These are phyloP conservation scores for Monochamus saltuarius DNA, from an alignment of 1,140 invertebrate species.

Conservation along the genomic window DNA sequence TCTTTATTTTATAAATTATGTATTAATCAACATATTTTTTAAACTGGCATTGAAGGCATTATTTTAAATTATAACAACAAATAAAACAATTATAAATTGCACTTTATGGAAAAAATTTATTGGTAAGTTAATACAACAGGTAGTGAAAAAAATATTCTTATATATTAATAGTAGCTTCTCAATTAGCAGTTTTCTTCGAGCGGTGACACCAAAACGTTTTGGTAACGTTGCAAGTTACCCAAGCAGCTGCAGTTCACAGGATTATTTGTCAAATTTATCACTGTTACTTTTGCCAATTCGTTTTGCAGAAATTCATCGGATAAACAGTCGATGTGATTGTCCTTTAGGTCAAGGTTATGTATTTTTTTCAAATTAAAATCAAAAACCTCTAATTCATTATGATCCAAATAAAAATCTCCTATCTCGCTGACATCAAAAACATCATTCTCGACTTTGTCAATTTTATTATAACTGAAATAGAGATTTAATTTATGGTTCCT, in stretches of 20 bases:
- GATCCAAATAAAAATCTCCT: conserved; percentile 9
- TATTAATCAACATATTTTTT: too few species aligned
- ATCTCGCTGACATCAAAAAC: conserved; percentile 14
- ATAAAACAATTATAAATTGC: too few species aligned
- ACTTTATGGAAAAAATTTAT: too few species aligned
- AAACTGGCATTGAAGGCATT: too few species aligned
- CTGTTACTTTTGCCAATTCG: conserved; percentile 7
- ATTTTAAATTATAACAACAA: too few species aligned
- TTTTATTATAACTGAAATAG: conserved; percentile 18
- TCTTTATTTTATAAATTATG: too few species aligned
- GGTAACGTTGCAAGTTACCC: background rate
- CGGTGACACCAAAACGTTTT: conserved; percentile 8
- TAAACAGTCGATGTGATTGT: conserved; percentile 12
- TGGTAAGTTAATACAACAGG: too few species aligned
- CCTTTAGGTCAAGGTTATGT: conserved; percentile 1
- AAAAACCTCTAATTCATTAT: conserved; percentile 11
- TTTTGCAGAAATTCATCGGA: conserved; percentile 6
- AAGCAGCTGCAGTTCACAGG: conserved; percentile 13
- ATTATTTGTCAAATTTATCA: conserved; percentile 9
- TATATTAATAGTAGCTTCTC: too few species aligned
- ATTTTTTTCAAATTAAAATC: conserved; percentile 9
- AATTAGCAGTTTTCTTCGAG: too few species aligned
- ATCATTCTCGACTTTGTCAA: conserved; percentile 5
- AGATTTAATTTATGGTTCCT: conserved; percentile 1
- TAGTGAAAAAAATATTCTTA: too few species aligned